A percentile compares a stretch with the other conserved stretches of the same genome.
phyloP scores from a whole-genome alignment of 2,888 invertebrate species.

The Drosophila stalkeri region DNA sequence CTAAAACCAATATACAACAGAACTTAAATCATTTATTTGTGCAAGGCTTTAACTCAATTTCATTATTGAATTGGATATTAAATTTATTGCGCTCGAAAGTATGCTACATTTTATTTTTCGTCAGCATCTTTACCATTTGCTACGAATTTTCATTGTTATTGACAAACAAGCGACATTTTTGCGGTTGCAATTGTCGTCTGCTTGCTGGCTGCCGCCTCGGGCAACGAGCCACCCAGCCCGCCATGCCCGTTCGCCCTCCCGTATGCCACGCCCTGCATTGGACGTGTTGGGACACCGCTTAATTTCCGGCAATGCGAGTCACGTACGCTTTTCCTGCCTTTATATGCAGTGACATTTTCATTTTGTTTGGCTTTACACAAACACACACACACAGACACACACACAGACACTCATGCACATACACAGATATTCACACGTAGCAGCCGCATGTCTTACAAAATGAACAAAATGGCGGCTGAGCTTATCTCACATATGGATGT shows the following conservation, averaged over 20 bases:
- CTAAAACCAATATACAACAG: conserved; percentile 23
- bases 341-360: conserved; percentile 73
- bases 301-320: conserved; percentile 76
- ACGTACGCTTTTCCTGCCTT: conserved; percentile 72
- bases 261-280: conserved; percentile 29
- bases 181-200: conserved; percentile 65
- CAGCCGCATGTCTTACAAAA: conserved; percentile 48
- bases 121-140: conserved; percentile 17
- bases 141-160: conserved; percentile 62
- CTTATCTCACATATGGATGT: conserved; percentile 1
- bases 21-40: conserved; percentile 38
- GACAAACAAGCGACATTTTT: conserved; percentile 72
- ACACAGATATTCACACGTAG: conserved; percentile 30
- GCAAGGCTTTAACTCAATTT: conserved; percentile 24
- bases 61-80: conserved; percentile 16
- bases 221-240: background rate
- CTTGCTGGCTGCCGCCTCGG: conserved; percentile 25
- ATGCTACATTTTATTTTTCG: conserved; percentile 18
- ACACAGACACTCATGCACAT: conserved; percentile 19
- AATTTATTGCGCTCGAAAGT: conserved; percentile 19
- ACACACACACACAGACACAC: conserved; percentile 29
- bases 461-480: conserved; percentile 43
- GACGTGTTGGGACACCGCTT: conserved; percentile 73
- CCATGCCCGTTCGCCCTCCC: background rate
- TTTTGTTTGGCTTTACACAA: conserved; percentile 61